Conservation (phyloP, 2,888 invertebrate genomes). For the Lepidocyrtoides sp. region DNA sequence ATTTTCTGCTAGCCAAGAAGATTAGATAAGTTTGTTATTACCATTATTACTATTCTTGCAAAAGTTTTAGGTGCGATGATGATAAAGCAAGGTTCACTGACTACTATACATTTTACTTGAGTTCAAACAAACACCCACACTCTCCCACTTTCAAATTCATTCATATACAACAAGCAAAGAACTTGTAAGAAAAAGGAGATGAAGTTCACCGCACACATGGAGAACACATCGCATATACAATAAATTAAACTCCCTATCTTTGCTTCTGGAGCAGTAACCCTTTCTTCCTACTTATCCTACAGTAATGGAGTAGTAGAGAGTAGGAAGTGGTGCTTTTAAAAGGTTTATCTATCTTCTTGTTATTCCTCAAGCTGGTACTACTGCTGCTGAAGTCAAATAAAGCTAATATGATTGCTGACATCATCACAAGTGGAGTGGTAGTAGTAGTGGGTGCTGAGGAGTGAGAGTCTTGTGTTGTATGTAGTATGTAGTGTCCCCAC, state of each 20-base stretch:
- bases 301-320: not conserved
- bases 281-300: not conserved
- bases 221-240: slow-evolving; percentile 14
- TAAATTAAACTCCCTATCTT: slow-evolving; percentile 19
- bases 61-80: not conserved
- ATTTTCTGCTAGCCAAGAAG: too few relatives aligned
- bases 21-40: too few relatives aligned
- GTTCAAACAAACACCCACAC: too few relatives aligned
- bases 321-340: not conserved
- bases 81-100: too few relatives aligned
- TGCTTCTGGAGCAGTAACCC: not conserved
- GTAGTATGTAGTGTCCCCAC: slow-evolving; percentile 16
- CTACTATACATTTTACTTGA: too few relatives aligned
- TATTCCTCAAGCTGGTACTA: not conserved
- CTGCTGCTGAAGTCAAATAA: not conserved
- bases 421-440: slow-evolving; percentile 31
- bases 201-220: too few relatives aligned
- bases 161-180: not conserved
- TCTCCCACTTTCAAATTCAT: not conserved
- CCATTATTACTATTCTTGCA: not conserved
- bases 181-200: not conserved
- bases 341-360: slow-evolving; percentile 16
- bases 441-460: too few relatives aligned
- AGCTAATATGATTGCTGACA: slow-evolving; percentile 61
- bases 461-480: too few relatives aligned